Evolutionary conservation across 2,797 vertebrate genomes (phyloP), one percentile per base, ranked within the genome.

Genomic region (Poecile montanus): DNA sequence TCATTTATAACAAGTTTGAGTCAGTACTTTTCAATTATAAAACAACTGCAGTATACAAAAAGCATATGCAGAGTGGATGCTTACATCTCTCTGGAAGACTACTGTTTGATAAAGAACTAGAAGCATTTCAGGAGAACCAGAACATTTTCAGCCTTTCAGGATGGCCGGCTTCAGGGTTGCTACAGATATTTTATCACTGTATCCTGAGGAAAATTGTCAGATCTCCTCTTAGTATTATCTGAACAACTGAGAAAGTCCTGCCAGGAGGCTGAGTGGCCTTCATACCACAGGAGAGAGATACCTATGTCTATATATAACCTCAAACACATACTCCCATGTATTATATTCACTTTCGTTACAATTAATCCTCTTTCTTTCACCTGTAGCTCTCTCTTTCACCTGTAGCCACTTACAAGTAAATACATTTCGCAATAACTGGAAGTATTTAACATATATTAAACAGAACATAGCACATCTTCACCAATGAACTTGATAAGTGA

Each of bases 251-350:
- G 44, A 18, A 65, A 53, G 67, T 38, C 27, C n/a, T 65, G 14
- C 42, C 60, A 36, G 70, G 47, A 57, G 30, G 11, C 38, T 54
- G 50, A 88, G 34, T 61, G 27, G 13, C 30, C 5, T 67, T 82
- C 0, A 1, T 17, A 10, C 9, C 5, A 32, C 10, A 66, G 38
- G 26, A 57, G 27, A 79, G 29, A 36, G 77, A 82, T 23, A 53
- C 10, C 14, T 42, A 3, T 23, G 15, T 26, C 16, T 82, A 4
- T 16, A 34, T 32, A 27, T 20, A 51, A 10, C 25, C 30, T 51
- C 16, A 84, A 65, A 25, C 0, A 1, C 8, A 4, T 60, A 27
- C 2, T 34, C 19, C 3, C 5, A 7, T 0, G 0, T 11, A 6
- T 18, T 22, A 40, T 38, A 47, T 73, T 48, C 34, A 27, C 32